phyloP scores from a whole-genome alignment of 2,888 invertebrate genomes.

The Lasioglossum zephyrum region DNA sequence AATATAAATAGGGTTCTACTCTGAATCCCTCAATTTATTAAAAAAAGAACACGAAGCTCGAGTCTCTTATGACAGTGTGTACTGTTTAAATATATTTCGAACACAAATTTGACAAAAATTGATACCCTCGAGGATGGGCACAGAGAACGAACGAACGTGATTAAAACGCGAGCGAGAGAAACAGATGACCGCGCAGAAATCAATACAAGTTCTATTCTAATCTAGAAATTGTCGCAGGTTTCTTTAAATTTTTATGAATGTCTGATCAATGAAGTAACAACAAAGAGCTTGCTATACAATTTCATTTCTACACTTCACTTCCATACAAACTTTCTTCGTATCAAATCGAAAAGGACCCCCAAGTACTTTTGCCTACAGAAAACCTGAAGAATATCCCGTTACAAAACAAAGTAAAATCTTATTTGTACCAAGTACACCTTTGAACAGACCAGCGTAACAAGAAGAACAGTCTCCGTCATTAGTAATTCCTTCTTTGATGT shows the following conservation, averaged over 20 bases:
- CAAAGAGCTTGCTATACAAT: not conserved
- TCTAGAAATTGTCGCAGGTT: not conserved
- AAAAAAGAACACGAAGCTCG: not conserved
- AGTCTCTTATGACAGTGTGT: not conserved
- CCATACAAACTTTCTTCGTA: not conserved
- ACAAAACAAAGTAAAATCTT: not conserved
- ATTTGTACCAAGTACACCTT: not conserved
- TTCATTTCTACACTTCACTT: not conserved
- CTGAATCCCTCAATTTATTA: not conserved
- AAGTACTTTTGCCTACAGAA: not conserved
- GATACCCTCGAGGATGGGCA: not conserved
- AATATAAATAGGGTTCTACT: too few relatives aligned
- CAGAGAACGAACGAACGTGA: not conserved
- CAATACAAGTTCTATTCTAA: not conserved
- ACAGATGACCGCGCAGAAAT: not conserved
- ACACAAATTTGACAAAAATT: not conserved
- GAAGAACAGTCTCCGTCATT: not conserved
- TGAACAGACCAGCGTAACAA: not conserved
- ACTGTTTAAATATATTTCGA: not conserved
- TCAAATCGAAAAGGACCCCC: not conserved
- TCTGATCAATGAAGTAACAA: not conserved
- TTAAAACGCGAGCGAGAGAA: not conserved
- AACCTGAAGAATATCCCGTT: not conserved
- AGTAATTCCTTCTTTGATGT: not conserved
- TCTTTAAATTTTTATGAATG: not conserved